phyloP scores from a whole-genome alignment of 1,140 invertebrate species.

The Aleiodes sp. region DNA sequence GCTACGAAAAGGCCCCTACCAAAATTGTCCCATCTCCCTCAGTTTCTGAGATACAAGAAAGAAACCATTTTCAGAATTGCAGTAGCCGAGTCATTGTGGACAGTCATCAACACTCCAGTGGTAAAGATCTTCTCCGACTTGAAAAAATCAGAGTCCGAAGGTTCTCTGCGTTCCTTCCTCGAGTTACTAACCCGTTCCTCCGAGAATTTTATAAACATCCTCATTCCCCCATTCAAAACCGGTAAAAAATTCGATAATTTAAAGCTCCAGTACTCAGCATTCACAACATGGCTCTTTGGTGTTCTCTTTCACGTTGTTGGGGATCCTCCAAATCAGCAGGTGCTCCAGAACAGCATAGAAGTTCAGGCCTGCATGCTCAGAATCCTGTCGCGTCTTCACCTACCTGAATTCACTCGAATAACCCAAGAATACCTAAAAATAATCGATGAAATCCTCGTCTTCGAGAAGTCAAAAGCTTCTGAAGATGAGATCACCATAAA shows the following conservation, averaged over 20 bases:
- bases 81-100: constrained; percentile 47
- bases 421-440: constrained; percentile 51
- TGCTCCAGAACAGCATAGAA: constrained; percentile 47
- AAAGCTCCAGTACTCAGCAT: constrained; percentile 49
- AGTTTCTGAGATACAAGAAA: no score
- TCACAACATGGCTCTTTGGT: constrained; percentile 60
- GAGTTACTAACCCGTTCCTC: constrained; percentile 50
- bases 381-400: constrained; percentile 50
- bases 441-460: constrained; percentile 44
- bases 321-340: constrained; percentile 41
- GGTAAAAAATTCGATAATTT: constrained; percentile 36
- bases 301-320: constrained; percentile 54
- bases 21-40: no score
- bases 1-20: no score
- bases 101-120: constrained; percentile 50
- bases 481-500: constrained; percentile 39
- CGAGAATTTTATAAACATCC: constrained; percentile 49
- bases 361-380: constrained; percentile 57
- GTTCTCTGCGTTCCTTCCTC: constrained; percentile 45
- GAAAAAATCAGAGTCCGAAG: constrained; percentile 42
- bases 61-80: constrained; percentile 39
- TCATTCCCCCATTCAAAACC: constrained; percentile 47
- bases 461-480: background rate
- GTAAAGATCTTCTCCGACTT: constrained; percentile 50
- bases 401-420: constrained; percentile 47